phyloP scores from a whole-genome alignment of 2,113 vertebrate genomes.

The Petrocephalus zakoni region DNA sequence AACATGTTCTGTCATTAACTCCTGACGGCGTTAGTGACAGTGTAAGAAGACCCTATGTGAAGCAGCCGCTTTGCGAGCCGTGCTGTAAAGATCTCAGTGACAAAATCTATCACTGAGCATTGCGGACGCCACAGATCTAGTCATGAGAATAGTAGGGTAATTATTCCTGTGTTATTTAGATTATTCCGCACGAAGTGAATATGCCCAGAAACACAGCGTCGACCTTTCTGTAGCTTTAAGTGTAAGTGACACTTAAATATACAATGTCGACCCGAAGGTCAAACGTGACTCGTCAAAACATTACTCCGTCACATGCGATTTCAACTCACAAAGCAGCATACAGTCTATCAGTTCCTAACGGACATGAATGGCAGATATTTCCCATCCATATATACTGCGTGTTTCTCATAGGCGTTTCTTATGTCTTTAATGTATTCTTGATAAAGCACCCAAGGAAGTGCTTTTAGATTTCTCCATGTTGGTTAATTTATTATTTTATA shows the following conservation, averaged over 20 bases:
- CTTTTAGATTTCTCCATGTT: background rate
- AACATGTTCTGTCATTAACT: constrained; percentile 1
- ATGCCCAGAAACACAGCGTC: background rate
- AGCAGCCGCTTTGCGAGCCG: background rate
- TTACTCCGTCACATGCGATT: background rate
- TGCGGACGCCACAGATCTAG: background rate
- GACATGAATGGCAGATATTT: background rate
- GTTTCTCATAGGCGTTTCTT: background rate
- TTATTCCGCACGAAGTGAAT: background rate
- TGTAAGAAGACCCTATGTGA: background rate
- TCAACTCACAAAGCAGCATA: background rate
- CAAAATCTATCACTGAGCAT: background rate
- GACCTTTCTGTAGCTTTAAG: background rate
- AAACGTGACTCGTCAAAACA: constrained; percentile 6
- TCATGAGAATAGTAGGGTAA: background rate
- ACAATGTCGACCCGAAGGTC: background rate
- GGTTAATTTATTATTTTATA: background rate
- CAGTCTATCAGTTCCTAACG: background rate
- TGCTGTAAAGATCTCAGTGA: background rate
- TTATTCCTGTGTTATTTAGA: background rate
- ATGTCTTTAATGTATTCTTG: background rate
- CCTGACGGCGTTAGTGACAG: background rate
- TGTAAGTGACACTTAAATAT: constrained; percentile 11
- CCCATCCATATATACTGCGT: background rate
- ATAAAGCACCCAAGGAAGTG: background rate